These are phyloP conservation scores for Mustelus asterias DNA, from an alignment of 2,113 vertebrate species.

Conservation along the genomic window DNA sequence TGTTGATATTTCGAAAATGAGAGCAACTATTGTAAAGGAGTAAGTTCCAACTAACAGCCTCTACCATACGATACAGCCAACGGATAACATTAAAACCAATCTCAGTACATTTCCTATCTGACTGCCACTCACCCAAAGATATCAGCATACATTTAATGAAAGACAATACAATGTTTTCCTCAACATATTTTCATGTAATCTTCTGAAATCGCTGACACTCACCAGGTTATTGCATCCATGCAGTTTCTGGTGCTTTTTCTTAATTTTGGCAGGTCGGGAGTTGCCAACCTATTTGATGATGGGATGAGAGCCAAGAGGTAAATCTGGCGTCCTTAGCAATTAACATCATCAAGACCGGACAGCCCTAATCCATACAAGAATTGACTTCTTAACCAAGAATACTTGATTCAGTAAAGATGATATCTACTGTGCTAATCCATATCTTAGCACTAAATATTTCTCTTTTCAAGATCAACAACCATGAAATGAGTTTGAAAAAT, in stretches of 20 bases:
- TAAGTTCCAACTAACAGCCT: not conserved
- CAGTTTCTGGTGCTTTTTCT: not conserved
- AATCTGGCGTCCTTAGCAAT: not conserved
- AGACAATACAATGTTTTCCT: not conserved
- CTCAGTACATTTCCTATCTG: not conserved
- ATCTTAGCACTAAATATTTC: not conserved
- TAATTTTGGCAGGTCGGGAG: not conserved
- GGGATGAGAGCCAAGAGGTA: not conserved
- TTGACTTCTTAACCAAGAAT: not conserved
- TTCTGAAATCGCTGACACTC: not conserved
- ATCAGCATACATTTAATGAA: not conserved
- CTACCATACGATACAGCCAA: not conserved
- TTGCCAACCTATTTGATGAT: not conserved
- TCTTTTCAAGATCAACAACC: not conserved
- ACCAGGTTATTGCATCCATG: not conserved
- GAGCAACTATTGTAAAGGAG: not conserved
- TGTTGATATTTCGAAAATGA: not conserved
- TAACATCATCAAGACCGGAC: not conserved
- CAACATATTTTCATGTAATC: not conserved
- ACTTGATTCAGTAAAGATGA: not conserved
- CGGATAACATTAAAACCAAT: not conserved
- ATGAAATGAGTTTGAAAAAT: not conserved
- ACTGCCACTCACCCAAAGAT: not conserved
- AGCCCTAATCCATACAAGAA: not conserved
- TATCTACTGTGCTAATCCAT: not conserved